phyloP scores from a whole-genome alignment of 30 jellyfish, hydroid and myxozoan genomes.

The Morbakka virulenta region DNA sequence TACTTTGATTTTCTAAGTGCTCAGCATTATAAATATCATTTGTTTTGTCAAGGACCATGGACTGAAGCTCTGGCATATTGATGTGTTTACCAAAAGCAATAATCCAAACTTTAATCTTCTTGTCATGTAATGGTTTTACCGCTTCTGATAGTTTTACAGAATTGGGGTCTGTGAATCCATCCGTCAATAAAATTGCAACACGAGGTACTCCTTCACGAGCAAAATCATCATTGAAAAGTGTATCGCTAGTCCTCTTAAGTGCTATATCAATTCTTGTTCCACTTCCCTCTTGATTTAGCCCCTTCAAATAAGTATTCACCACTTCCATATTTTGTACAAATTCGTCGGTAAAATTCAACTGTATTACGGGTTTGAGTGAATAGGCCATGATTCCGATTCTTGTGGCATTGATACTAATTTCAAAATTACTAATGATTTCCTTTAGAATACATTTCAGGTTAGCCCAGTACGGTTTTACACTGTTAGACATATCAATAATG shows the following conservation, averaged over 20 bases:
- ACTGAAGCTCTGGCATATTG: slow-evolving; percentile 44
- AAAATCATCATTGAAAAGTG: slow-evolving; percentile 33
- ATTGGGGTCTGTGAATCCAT: slow-evolving; percentile 72
- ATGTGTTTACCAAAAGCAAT: slow-evolving; percentile 85
- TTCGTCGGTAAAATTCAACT: no score
- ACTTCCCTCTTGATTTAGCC: slow-evolving; percentile 38
- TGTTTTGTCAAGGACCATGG: slow-evolving; percentile 55
- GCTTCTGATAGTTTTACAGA: slow-evolving; percentile 62
- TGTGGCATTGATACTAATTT: slow-evolving; percentile 58
- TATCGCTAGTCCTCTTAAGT: slow-evolving; percentile 60
- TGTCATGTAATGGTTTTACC: slow-evolving; percentile 52
- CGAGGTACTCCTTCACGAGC: slow-evolving; percentile 59
- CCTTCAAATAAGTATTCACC: slow-evolving; percentile 8
- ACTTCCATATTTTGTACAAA: slow-evolving; percentile 41
- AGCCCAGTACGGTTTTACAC: slow-evolving; percentile 68
- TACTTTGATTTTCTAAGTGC: no score
- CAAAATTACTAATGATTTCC: slow-evolving; percentile 56
- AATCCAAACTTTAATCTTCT: slow-evolving; percentile 60
- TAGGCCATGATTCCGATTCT: slow-evolving; percentile 62
- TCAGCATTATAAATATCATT: no score
- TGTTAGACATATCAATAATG: slow-evolving; percentile 79
- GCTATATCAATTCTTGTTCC: slow-evolving; percentile 87
- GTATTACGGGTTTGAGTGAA: slow-evolving; percentile 67
- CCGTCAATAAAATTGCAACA: slow-evolving; percentile 77
- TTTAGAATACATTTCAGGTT: slow-evolving; percentile 42